Conservation (phyloP, 2,797 vertebrate species). For the Macropus fuliginosus region DNA sequence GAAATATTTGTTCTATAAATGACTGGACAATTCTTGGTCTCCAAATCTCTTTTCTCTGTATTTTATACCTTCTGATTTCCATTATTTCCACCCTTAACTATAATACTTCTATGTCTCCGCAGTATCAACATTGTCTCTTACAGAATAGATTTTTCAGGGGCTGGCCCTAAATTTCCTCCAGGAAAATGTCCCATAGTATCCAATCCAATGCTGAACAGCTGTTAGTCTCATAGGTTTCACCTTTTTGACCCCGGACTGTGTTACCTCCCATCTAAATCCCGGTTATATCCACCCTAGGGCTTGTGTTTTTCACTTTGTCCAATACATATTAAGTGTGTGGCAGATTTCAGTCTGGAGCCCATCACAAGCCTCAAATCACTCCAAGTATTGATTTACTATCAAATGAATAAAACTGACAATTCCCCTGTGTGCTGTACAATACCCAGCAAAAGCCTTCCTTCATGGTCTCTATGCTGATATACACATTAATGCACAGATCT, state of each 20-base stretch:
- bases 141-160: neutral
- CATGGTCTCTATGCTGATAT: rapidly evolving
- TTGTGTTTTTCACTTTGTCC: neutral
- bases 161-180: neutral
- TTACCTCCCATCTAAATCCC: conserved; percentile 30
- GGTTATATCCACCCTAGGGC: neutral
- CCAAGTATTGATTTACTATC: conserved; percentile 18
- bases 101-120: too few relatives aligned
- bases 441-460: neutral
- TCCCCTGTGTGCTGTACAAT: neutral
- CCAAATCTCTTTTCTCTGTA: neutral
- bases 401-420: neutral
- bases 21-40: neutral
- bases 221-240: neutral
- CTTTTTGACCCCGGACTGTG: conserved; percentile 35
- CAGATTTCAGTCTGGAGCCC: conserved; percentile 39
- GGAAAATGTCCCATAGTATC: neutral
- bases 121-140: neutral
- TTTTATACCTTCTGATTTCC: neutral
- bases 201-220: neutral
- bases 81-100: neutral
- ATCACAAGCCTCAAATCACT: conserved; percentile 6
- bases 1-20: neutral
- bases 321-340: neutral
- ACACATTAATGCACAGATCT: neutral